These are phyloP conservation scores for Caenorhabditis becei DNA, from an alignment of 2,888 invertebrate species.

Conservation along the genomic window DNA sequence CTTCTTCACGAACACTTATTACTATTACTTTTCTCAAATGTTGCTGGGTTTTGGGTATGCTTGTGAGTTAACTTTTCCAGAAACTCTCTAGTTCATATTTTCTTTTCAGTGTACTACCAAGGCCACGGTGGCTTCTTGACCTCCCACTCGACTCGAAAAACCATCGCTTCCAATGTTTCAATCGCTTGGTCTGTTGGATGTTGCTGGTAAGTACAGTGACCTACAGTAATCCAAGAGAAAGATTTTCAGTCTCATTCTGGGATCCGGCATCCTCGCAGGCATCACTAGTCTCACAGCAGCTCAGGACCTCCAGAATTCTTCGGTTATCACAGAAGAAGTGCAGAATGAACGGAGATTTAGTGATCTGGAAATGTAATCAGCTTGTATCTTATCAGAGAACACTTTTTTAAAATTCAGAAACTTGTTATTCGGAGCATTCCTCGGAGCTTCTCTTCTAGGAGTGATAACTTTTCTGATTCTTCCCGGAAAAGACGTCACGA, in stretches of 20 bases:
- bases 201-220: constrained; percentile 51
- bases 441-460: constrained; percentile 48
- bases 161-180: constrained; percentile 62
- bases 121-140: constrained; percentile 69
- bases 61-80: constrained; percentile 58
- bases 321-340: not conserved
- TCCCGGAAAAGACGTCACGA: constrained; percentile 61
- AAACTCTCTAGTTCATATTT: not conserved
- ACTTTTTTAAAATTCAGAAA: constrained; percentile 19
- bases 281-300: constrained; percentile 34
- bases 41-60: constrained; percentile 71
- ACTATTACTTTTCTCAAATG: constrained; percentile 62
- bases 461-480: constrained; percentile 61
- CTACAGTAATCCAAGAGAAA: not conserved
- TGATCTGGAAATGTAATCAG: constrained; percentile 59
- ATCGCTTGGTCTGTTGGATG: constrained; percentile 66
- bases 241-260: constrained; percentile 57
- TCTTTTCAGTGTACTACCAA: constrained; percentile 64
- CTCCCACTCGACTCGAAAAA: constrained; percentile 64
- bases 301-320: not conserved
- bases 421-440: constrained; percentile 58
- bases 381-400: no score
- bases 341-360: constrained; percentile 46
- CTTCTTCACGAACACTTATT: constrained; percentile 67
- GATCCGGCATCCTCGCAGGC: constrained; percentile 39